A percentile compares a stretch with the other conserved stretches of the same genome.
Evolutionary conservation across 2,888 invertebrate species (phyloP).

Genomic region (Macrophya alboannulata): DNA sequence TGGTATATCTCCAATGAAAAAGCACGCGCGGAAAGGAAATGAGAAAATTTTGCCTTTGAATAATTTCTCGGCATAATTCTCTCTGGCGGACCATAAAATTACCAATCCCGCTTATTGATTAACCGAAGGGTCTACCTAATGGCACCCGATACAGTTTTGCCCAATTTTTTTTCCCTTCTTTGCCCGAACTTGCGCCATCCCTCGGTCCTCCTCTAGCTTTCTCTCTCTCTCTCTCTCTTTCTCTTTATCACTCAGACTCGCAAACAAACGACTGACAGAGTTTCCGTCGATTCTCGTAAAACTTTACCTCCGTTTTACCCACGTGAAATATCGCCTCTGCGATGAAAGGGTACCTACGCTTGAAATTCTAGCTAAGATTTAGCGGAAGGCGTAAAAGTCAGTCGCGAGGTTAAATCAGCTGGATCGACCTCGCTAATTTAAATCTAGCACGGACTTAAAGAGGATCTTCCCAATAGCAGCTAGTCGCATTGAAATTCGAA

Average conservation of each 20-base stretch:
- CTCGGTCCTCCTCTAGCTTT: not conserved
- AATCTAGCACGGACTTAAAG: conserved; percentile 28
- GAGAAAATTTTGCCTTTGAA: conserved; percentile 23
- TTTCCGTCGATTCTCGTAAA: conserved; percentile 50
- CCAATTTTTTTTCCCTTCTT: conserved; percentile 22
- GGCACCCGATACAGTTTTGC: conserved; percentile 42
- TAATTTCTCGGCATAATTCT: conserved; percentile 64
- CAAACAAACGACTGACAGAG: conserved; percentile 49
- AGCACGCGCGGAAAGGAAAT: not conserved
- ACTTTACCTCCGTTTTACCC: conserved; percentile 38
- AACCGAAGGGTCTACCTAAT: conserved; percentile 55
- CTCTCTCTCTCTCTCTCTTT: not conserved
- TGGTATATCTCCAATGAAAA: not conserved
- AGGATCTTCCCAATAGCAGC: conserved; percentile 11
- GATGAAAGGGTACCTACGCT: conserved; percentile 1
- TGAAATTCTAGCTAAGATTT: conserved; percentile 31
- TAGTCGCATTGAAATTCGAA: not conserved
- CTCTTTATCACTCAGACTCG: conserved; percentile 17
- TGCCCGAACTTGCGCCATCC: conserved; percentile 13
- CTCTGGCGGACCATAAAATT: conserved; percentile 71
- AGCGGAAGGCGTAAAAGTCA: conserved; percentile 23
- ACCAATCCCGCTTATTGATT: conserved; percentile 68
- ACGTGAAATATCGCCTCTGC: conserved; percentile 38
- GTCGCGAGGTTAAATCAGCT: conserved; percentile 41
- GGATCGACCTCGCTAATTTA: conserved; percentile 34